phyloP scores from a whole-genome alignment of 37 sponge, comb jelly and placozoan species.

The Chondrilla cf. caribensis region DNA sequence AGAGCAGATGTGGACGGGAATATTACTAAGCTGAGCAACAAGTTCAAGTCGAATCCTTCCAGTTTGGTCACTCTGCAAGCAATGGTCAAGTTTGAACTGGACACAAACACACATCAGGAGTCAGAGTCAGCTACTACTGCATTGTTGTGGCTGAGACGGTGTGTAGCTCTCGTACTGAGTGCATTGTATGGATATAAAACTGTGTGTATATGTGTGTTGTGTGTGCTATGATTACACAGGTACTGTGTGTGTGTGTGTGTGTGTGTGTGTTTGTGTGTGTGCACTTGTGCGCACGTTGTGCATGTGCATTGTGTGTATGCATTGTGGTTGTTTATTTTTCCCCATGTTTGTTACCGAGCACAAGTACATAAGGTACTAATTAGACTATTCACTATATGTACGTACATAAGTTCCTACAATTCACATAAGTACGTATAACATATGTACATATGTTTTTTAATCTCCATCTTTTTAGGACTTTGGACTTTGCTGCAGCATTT shows the following conservation, averaged over 20 bases:
- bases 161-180: neutral
- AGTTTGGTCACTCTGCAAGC: slow-evolving; percentile 59
- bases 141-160: slow-evolving; percentile 86
- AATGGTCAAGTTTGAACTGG: slow-evolving; percentile 61
- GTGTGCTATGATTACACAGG: neutral
- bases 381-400: neutral
- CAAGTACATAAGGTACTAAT: neutral
- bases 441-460: neutral
- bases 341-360: neutral
- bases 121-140: slow-evolving; percentile 76
- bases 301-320: no score
- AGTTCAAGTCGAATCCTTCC: slow-evolving; percentile 36
- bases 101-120: slow-evolving; percentile 32
- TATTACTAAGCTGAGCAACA: slow-evolving; percentile 57
- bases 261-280: no score
- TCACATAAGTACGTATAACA: neutral
- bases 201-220: slow-evolving; percentile 25
- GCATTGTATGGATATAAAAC: neutral
- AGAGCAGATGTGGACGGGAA: slow-evolving; percentile 78
- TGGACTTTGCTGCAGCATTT: slow-evolving; percentile 76
- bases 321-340: no score
- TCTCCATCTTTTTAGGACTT: slow-evolving; percentile 43
- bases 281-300: no score
- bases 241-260: no score
- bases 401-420: neutral